These are phyloP conservation scores for Drosophila navojoa DNA, from an alignment of 1,140 invertebrate species.

Conservation along the genomic window DNA sequence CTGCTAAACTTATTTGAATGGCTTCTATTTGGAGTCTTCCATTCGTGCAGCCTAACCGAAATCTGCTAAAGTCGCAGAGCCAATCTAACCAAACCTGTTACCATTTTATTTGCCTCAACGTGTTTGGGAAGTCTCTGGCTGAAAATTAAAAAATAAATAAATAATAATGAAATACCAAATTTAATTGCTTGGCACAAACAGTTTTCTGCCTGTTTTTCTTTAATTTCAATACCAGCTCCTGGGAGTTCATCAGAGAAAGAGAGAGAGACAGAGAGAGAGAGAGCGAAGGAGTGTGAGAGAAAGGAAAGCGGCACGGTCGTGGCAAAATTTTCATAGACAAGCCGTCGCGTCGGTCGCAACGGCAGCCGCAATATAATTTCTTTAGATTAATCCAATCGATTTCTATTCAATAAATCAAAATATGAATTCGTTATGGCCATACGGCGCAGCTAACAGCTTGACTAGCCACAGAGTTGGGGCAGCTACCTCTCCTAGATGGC, in stretches of 20 bases:
- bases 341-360: constrained; percentile 39
- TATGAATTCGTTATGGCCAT: constrained; percentile 75
- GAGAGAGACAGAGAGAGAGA: constrained; percentile 20
- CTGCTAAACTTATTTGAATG: neutral
- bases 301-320: constrained; percentile 31
- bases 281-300: neutral
- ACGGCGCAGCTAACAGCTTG: constrained; percentile 54
- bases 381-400: constrained; percentile 83
- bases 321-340: constrained; percentile 58
- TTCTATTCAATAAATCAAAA: constrained; percentile 83
- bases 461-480: constrained; percentile 41
- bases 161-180: constrained; percentile 34
- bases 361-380: constrained; percentile 74
- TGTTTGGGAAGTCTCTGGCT: constrained; percentile 22
- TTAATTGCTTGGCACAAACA: constrained; percentile 69
- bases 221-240: constrained; percentile 63
- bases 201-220: constrained; percentile 67
- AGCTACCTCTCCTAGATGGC: constrained; percentile 29
- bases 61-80: neutral
- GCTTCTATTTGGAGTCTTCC: neutral
- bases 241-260: constrained; percentile 10
- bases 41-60: neutral
- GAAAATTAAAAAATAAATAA: neutral
- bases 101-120: constrained; percentile 14
- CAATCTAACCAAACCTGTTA: constrained; percentile 27